Percentiles rank a stretch among this genome's conserved stretches.
These are phyloP conservation scores for Galeruca laticollis DNA, from an alignment of 2,888 invertebrate species.

Conservation along the genomic window DNA sequence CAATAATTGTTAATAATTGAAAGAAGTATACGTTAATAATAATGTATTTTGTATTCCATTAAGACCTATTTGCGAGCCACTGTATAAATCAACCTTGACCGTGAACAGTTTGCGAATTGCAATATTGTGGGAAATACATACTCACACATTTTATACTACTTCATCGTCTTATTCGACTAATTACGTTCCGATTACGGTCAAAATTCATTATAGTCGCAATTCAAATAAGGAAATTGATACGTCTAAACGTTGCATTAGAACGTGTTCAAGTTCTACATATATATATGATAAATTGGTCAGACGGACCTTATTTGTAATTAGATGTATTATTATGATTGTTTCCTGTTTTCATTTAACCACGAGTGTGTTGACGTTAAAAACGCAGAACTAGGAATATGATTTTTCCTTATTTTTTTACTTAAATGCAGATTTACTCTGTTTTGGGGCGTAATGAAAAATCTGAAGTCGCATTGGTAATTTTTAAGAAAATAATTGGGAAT, in stretches of 20 bases:
- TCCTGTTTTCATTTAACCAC: not conserved
- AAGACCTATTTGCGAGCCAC: slow-evolving; percentile 2
- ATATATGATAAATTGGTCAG: not conserved
- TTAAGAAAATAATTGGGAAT: no score
- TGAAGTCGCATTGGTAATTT: no score
- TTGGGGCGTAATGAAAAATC: no score
- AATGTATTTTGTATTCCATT: not conserved
- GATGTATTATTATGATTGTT: not conserved
- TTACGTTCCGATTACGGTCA: slow-evolving; percentile 19
- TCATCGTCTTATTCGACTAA: not conserved
- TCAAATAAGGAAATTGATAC: slow-evolving; percentile 6
- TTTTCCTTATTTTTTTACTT: no score
- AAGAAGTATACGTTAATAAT: not conserved
- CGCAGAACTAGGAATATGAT: no score
- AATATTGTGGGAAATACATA: slow-evolving; percentile 13
- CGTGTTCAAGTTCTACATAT: slow-evolving; percentile 1
- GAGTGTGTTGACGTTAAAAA: no score
- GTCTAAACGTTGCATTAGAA: not conserved
- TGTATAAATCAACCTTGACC: slow-evolving; percentile 11
- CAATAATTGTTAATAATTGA: no score
- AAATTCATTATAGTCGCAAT: slow-evolving; percentile 10
- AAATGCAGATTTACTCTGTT: no score
- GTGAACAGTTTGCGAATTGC: slow-evolving; percentile 7
- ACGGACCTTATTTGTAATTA: not conserved
- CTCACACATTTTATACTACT: not conserved